These are phyloP conservation scores for Lepus timidus DNA, from an alignment of 2,113 vertebrate species.

Conservation along the genomic window DNA sequence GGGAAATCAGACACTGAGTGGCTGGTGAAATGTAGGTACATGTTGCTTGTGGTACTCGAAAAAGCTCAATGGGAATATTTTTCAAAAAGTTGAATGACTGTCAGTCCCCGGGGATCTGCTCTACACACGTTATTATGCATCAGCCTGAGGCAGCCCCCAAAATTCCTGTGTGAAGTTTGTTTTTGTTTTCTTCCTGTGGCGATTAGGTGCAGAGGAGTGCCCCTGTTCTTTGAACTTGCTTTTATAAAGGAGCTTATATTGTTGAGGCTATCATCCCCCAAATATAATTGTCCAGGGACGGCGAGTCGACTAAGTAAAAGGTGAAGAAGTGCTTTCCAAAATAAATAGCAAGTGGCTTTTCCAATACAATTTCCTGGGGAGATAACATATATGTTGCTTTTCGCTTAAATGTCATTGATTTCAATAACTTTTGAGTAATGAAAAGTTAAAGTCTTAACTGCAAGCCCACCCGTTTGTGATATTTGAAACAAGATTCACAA, in stretches of 20 bases:
- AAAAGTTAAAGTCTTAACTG: constrained; percentile 38
- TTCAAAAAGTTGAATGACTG: constrained; percentile 77
- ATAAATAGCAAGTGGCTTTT: constrained; percentile 43
- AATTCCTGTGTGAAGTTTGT: not conserved
- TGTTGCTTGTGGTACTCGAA: not conserved
- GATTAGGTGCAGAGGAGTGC: not conserved
- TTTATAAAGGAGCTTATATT: constrained; percentile 48
- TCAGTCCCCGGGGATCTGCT: constrained; percentile 22
- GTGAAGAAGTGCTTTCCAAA: constrained; percentile 21
- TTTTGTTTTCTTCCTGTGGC: not conserved
- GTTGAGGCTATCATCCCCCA: not conserved
- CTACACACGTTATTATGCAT: not conserved
- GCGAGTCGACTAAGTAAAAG: constrained; percentile 34
- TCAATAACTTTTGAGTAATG: constrained; percentile 42
- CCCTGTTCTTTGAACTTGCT: constrained; percentile 43
- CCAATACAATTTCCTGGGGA: not conserved
- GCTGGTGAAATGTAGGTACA: constrained; percentile 6
- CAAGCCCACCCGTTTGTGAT: not conserved
- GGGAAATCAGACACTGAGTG: not conserved
- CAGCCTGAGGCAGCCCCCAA: not conserved
- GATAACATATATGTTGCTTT: not conserved
- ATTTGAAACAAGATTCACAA: not conserved
- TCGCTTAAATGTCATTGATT: constrained; percentile 44
- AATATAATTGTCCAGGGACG: constrained; percentile 40
- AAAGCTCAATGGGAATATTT: constrained; percentile 33